Evolutionary conservation across 2,888 invertebrate species (phyloP).

Genomic region (Leucozona laternaria): DNA sequence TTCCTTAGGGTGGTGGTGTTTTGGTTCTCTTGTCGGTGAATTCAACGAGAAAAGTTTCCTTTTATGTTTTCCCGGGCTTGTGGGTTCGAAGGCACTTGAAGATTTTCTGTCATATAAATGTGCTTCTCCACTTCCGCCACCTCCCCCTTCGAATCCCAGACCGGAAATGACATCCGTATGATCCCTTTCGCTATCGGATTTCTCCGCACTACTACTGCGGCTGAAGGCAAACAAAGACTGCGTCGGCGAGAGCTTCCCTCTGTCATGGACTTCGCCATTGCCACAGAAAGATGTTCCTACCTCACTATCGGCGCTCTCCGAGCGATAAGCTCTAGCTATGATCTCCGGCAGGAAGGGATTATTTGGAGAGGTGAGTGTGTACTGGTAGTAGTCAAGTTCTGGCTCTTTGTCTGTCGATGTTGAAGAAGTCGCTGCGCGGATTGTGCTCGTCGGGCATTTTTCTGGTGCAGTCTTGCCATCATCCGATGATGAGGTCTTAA

Average conservation of each 20-base stretch:
- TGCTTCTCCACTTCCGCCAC: slow-evolving; percentile 33
- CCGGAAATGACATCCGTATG: slow-evolving; percentile 79
- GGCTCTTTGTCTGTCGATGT: slow-evolving; percentile 58
- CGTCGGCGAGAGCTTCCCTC: slow-evolving; percentile 52
- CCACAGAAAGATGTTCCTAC: slow-evolving; percentile 60
- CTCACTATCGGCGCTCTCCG: slow-evolving; percentile 80
- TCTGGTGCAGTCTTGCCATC: slow-evolving; percentile 80
- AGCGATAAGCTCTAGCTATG: slow-evolving; percentile 81
- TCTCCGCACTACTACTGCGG: slow-evolving; percentile 67
- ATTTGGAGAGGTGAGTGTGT: slow-evolving; percentile 82
- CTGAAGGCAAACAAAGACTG: slow-evolving; percentile 65
- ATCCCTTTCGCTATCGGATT: slow-evolving; percentile 65
- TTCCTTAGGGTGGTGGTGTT: slow-evolving; percentile 75
- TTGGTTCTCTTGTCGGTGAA: slow-evolving; percentile 79
- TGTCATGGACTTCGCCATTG: slow-evolving; percentile 61
- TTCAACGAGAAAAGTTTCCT: slow-evolving; percentile 81
- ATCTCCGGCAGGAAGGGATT: slow-evolving; percentile 83
- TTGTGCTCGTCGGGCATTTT: slow-evolving; percentile 41
- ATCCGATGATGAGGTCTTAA: slow-evolving; percentile 80
- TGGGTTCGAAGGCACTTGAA: slow-evolving; percentile 77
- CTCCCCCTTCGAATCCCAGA: slow-evolving; percentile 62
- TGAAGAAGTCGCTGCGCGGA: not conserved
- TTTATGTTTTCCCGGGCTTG: slow-evolving; percentile 81
- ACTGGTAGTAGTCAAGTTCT: slow-evolving; percentile 80
- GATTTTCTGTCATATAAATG: slow-evolving; percentile 42